A percentile compares a stretch with the other conserved stretches of the same genome.
phyloP scores from a whole-genome alignment of 2,888 invertebrate species.

The Scaeva pyrastri region DNA sequence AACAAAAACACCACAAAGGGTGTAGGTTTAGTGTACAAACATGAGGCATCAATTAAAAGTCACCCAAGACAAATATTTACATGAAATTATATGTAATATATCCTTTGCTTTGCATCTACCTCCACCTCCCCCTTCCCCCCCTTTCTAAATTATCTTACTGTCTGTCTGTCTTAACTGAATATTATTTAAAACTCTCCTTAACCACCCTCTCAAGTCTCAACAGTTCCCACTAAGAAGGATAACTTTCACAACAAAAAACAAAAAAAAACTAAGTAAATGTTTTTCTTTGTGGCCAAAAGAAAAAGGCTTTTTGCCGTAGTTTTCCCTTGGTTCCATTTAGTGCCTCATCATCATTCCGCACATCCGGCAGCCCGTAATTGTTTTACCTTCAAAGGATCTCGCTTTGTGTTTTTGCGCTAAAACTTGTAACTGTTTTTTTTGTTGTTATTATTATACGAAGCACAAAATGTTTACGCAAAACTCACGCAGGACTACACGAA shows the following conservation, averaged over 20 bases:
- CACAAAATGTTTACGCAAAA: conserved; percentile 51
- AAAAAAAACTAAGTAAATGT: conserved; percentile 39
- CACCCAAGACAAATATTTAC: conserved; percentile 72
- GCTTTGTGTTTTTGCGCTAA: conserved; percentile 31
- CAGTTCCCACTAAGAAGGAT: background rate
- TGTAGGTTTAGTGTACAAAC: conserved; percentile 46
- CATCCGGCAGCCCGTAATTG: conserved; percentile 43
- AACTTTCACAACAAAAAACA: conserved; percentile 19
- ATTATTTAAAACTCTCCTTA: background rate
- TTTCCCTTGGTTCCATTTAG: conserved; percentile 9
- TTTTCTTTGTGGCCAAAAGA: conserved; percentile 42
- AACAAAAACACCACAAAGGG: conserved; percentile 50
- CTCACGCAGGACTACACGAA: conserved; percentile 52
- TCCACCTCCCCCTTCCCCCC: background rate
- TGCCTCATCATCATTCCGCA: conserved; percentile 35
- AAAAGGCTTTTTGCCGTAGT: conserved; percentile 24
- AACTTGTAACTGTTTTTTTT: conserved; percentile 21
- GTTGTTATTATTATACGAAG: conserved; percentile 21
- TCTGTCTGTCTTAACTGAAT: no score
- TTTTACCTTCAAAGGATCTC: conserved; percentile 52
- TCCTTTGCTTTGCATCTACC: background rate
- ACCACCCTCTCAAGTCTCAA: background rate
- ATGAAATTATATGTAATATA: conserved; percentile 59
- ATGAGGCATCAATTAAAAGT: conserved; percentile 73
- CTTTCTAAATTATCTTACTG: background rate